A percentile compares a stretch with the other conserved stretches of the same genome.
These are phyloP conservation scores for Pseudococcus viburni DNA, from an alignment of 2,888 invertebrate genomes.

Conservation along the genomic window DNA sequence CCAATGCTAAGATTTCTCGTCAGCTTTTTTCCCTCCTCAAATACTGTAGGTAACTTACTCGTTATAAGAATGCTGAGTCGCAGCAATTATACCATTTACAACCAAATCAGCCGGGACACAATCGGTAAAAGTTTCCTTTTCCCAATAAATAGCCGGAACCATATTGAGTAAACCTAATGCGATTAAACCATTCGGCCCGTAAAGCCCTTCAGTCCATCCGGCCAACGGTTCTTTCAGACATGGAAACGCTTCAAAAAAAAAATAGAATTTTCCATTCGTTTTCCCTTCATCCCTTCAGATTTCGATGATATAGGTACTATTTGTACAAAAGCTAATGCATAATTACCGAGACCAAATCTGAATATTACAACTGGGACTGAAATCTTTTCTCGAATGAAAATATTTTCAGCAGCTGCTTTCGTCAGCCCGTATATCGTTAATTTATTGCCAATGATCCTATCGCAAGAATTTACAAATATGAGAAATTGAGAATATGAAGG, in stretches of 20 bases:
- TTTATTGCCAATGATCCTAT: not conserved
- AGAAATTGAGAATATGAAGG: too few species aligned
- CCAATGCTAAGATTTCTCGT: not conserved
- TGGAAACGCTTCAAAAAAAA: conserved; percentile 81
- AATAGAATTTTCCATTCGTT: too few species aligned
- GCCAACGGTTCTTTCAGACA: conserved; percentile 81
- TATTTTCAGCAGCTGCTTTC: conserved; percentile 88
- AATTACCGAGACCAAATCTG: conserved; percentile 80
- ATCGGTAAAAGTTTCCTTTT: conserved; percentile 72
- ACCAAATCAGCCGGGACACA: conserved; percentile 80
- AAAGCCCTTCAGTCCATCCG: conserved; percentile 94
- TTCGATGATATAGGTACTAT: too few species aligned
- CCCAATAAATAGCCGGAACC: not conserved
- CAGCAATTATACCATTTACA: conserved; percentile 76
- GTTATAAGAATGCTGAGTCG: conserved; percentile 73
- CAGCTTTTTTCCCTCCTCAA: too few species aligned
- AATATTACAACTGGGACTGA: conserved; percentile 87
- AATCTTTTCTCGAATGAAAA: conserved; percentile 78
- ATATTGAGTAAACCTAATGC: not conserved
- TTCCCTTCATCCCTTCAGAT: too few species aligned
- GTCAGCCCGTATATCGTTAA: conserved; percentile 82
- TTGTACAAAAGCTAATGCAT: too few species aligned
- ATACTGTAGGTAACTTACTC: conserved; percentile 43
- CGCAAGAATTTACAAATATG: too few species aligned
- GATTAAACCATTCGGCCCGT: conserved; percentile 89